Percentiles rank a stretch among this genome's conserved stretches.
Evolutionary conservation across 2,888 invertebrate species (phyloP).

Genomic region (Conomelus anceps): DNA sequence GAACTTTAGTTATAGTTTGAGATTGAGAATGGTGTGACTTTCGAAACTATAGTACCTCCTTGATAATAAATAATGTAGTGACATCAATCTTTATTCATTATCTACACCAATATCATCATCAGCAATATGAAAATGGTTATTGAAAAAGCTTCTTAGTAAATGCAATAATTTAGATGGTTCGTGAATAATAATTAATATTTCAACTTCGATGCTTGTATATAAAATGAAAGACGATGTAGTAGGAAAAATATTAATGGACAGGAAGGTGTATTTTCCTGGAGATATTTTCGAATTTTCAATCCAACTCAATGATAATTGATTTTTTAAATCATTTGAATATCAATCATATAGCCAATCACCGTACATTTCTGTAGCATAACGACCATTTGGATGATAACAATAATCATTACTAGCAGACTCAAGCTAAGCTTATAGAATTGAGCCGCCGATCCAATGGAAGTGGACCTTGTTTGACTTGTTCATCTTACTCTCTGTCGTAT

Average conservation of each 20-base stretch:
- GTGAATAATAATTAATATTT: too few species aligned
- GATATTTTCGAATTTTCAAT: neutral
- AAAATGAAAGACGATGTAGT: neutral
- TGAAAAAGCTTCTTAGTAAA: too few species aligned
- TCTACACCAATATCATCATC: too few species aligned
- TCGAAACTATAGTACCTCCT: too few species aligned
- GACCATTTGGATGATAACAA: neutral
- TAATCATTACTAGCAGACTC: neutral
- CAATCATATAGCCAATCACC: neutral
- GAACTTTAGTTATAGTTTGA: too few species aligned
- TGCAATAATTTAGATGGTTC: too few species aligned
- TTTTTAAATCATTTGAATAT: neutral
- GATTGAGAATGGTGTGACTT: too few species aligned
- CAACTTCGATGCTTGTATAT: too few species aligned
- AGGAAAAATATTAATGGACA: neutral
- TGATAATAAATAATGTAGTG: too few species aligned
- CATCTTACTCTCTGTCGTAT: neutral
- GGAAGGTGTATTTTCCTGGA: neutral
- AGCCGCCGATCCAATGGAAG: neutral
- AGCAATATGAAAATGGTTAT: too few species aligned
- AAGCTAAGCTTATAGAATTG: neutral
- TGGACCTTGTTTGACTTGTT: neutral
- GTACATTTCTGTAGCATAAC: neutral
- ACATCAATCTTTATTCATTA: too few species aligned
- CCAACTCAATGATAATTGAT: neutral